phyloP scores from a whole-genome alignment of 2,888 invertebrate species.

The Agrochola macilenta region DNA sequence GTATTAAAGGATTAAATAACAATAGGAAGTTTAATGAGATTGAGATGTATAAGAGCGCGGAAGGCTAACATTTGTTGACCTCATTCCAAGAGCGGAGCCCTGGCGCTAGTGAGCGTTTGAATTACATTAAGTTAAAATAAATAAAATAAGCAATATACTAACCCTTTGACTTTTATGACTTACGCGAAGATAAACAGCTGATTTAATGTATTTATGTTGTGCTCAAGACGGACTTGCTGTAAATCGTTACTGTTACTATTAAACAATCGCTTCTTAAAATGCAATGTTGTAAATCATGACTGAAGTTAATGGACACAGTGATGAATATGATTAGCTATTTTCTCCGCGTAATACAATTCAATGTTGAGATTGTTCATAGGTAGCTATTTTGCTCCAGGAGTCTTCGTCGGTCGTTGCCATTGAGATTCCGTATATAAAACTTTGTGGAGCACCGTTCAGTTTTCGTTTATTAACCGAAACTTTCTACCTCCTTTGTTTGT shows the following conservation, averaged over 20 bases:
- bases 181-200: conserved; percentile 54
- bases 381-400: conserved; percentile 35
- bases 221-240: conserved; percentile 44
- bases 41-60: conserved; percentile 26
- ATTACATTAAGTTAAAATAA: conserved; percentile 27
- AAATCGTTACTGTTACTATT: conserved; percentile 52
- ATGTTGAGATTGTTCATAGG: conserved; percentile 42
- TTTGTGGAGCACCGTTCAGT: neutral
- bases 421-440: conserved; percentile 32
- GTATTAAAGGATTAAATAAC: conserved; percentile 47
- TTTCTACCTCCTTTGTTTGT: conserved; percentile 13
- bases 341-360: conserved; percentile 44
- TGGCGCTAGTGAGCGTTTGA: conserved; percentile 14
- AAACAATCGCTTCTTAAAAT: conserved; percentile 60
- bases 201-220: conserved; percentile 55
- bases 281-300: conserved; percentile 56
- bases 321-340: conserved; percentile 60
- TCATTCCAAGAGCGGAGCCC: conserved; percentile 23
- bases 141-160: conserved; percentile 42
- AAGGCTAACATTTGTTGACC: conserved; percentile 35
- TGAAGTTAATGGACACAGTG: conserved; percentile 53
- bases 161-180: conserved; percentile 58
- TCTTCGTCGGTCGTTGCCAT: conserved; percentile 16
- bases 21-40: conserved; percentile 45
- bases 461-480: conserved; percentile 6